These are phyloP conservation scores for Paramuricea clavata DNA, from an alignment of 92 coral and sea anemone genomes.

Conservation along the genomic window DNA sequence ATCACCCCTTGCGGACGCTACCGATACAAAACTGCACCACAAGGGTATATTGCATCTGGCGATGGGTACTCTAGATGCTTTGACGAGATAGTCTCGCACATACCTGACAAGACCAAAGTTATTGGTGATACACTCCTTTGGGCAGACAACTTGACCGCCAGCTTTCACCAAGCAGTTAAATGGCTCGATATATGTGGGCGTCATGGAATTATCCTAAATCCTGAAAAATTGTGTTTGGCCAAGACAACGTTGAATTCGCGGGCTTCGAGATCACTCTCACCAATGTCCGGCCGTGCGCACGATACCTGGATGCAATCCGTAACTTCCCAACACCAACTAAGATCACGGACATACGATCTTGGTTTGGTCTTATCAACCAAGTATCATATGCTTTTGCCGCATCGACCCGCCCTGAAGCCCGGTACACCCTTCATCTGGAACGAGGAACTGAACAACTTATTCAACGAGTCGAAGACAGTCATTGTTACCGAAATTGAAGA, in stretches of 20 bases:
- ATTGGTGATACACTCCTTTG: conserved; percentile 56
- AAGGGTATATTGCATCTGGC: conserved; percentile 68
- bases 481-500: conserved; percentile 27
- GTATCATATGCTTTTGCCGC: conserved; percentile 64
- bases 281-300: conserved; percentile 46
- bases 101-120: conserved; percentile 52
- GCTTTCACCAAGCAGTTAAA: too few relatives aligned
- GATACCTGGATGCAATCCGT: conserved; percentile 44
- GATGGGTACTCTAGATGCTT: conserved; percentile 68
- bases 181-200: conserved; percentile 70
- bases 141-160: too few relatives aligned
- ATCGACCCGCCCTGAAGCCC: conserved; percentile 26
- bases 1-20: conserved; percentile 78
- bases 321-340: conserved; percentile 66
- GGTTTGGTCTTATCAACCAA: conserved; percentile 68
- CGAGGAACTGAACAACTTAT: conserved; percentile 24
- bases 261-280: conserved; percentile 45
- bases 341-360: conserved; percentile 65
- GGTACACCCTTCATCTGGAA: conserved; percentile 31
- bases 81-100: too few relatives aligned
- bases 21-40: conserved; percentile 78
- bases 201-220: conserved; percentile 57
- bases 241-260: conserved; percentile 47
- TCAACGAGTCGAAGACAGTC: conserved; percentile 35
- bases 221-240: conserved; percentile 57